Conservation (phyloP, 1,140 invertebrate species). For the Theocolax elegans region DNA sequence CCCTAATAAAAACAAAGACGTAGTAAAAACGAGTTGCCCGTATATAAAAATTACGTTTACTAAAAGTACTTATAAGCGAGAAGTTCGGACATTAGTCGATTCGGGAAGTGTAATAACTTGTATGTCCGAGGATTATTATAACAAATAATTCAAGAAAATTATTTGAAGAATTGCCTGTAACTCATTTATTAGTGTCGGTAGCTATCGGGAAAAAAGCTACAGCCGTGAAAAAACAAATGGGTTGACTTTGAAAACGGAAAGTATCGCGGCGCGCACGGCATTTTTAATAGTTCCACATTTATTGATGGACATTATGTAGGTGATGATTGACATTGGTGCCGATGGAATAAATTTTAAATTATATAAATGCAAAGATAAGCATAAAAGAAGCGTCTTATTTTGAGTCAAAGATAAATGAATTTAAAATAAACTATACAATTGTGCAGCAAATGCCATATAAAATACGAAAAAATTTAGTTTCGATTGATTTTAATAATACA, state of each 20-base stretch:
- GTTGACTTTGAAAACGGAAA: conserved; percentile 24
- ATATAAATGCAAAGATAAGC: background rate
- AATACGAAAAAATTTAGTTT: conserved; percentile 27
- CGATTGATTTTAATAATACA: conserved; percentile 22
- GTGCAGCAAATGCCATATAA: conserved; percentile 35
- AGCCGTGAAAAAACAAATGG: conserved; percentile 40
- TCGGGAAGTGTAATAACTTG: conserved; percentile 44
- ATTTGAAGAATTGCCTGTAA: conserved; percentile 37
- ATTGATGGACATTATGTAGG: conserved; percentile 40
- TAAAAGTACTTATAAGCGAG: background rate
- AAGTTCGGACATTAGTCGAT: conserved; percentile 34
- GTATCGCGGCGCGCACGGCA: background rate
- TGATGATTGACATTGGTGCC: conserved; percentile 41
- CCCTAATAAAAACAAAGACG: background rate
- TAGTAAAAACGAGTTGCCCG: background rate
- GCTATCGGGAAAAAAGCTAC: conserved; percentile 27
- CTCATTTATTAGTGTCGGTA: conserved; percentile 23
- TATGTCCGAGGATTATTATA: conserved; percentile 40
- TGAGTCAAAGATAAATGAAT: conserved; percentile 9
- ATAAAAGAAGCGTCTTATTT: conserved; percentile 30
- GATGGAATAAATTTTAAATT: conserved; percentile 34
- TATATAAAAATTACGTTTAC: background rate
- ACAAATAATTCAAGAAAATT: conserved; percentile 2
- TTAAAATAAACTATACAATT: too few relatives aligned
- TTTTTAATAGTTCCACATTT: conserved; percentile 40